phyloP scores from a whole-genome alignment of 2,113 vertebrate genomes.

The Spermophilus dauricus region DNA sequence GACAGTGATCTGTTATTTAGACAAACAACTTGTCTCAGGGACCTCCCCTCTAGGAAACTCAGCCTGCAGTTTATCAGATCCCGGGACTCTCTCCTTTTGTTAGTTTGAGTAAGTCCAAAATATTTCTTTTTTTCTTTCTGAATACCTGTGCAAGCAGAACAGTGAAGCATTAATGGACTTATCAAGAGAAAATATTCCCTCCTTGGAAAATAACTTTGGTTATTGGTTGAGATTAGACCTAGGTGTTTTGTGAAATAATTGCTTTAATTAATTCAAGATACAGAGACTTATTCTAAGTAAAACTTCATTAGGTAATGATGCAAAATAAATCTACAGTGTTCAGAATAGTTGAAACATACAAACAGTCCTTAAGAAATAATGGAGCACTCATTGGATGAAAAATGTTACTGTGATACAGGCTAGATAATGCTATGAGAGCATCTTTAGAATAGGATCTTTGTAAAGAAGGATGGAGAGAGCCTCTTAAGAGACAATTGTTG shows the following conservation, averaged over 20 bases:
- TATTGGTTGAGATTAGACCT: background rate
- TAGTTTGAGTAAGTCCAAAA: slow-evolving; percentile 64
- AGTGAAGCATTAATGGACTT: background rate
- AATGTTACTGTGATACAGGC: background rate
- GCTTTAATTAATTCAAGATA: background rate
- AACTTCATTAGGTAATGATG: background rate
- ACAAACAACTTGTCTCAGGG: slow-evolving; percentile 66
- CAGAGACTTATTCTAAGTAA: background rate
- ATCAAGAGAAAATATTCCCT: background rate
- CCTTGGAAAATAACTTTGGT: slow-evolving; percentile 1
- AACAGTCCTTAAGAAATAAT: background rate
- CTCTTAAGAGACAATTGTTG: background rate
- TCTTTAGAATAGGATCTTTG: background rate
- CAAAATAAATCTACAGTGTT: background rate
- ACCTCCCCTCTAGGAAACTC: slow-evolving; percentile 55
- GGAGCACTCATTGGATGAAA: background rate
- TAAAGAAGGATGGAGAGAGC: background rate
- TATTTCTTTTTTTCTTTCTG: slow-evolving; percentile 30
- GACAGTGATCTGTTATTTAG: slow-evolving; percentile 77
- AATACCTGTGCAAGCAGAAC: background rate
- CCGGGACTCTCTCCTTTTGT: slow-evolving; percentile 38
- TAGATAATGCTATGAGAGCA: background rate
- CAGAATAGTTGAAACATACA: background rate
- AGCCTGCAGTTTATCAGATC: slow-evolving; percentile 76
- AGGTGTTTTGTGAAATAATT: slow-evolving; percentile 22